Conservation (phyloP, 2,113 vertebrate genomes). For the Syngnathus floridae region DNA sequence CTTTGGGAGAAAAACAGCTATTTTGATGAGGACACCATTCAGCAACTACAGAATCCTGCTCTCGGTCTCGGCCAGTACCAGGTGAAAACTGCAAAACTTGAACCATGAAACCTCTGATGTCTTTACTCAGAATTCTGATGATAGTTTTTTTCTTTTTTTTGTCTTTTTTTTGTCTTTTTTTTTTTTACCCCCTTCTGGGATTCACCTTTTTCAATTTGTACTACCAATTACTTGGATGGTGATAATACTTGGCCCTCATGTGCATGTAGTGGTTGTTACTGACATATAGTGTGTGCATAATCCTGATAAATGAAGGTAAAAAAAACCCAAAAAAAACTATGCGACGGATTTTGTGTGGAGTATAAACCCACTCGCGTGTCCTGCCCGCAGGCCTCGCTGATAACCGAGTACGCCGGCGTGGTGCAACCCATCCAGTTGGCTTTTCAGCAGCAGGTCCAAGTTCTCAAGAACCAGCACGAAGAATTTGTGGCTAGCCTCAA, state of each 20-base stretch:
- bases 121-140: neutral
- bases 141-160: no score
- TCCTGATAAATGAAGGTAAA: no score
- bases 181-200: no score
- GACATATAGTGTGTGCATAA: no score
- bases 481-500: slow-evolving; percentile 86
- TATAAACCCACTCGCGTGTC: no score
- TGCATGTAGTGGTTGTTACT: no score
- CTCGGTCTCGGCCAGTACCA: slow-evolving; percentile 95
- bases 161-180: no score
- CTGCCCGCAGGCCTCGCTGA: slow-evolving; percentile 79
- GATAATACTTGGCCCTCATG: no score
- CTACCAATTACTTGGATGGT: no score
- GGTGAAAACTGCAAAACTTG: slow-evolving; percentile 55
- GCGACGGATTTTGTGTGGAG: no score
- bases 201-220: no score
- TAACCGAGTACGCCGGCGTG: slow-evolving; percentile 82
- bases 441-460: slow-evolving; percentile 95
- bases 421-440: slow-evolving; percentile 91
- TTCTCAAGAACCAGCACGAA: slow-evolving; percentile 86
- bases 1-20: slow-evolving; percentile 98
- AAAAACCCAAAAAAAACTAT: no score
- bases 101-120: neutral
- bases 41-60: slow-evolving; percentile 92
- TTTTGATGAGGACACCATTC: slow-evolving; percentile 93